Percentiles rank a stretch among this genome's conserved stretches.
Conservation (phyloP, 2,888 invertebrate genomes). For the Antitype chi region DNA sequence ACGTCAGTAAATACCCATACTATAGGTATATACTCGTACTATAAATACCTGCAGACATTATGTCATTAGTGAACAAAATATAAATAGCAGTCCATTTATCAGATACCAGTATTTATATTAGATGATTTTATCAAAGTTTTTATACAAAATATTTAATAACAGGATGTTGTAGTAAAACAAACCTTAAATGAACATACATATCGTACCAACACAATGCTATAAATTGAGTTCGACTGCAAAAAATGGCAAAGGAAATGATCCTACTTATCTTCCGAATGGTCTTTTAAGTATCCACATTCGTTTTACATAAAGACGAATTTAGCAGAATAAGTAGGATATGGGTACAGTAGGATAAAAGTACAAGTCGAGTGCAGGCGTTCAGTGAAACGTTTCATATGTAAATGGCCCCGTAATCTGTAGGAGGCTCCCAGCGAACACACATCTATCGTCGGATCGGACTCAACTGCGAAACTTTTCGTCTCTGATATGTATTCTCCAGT, state of each 20-base stretch:
- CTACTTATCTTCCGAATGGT: slow-evolving; percentile 70
- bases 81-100: slow-evolving; percentile 12
- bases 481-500: slow-evolving; percentile 75
- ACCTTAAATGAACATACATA: slow-evolving; percentile 19
- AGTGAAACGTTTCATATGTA: slow-evolving; percentile 89
- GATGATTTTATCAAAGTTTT: slow-evolving; percentile 24
- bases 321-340: slow-evolving; percentile 78
- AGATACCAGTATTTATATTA: slow-evolving; percentile 12
- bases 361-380: slow-evolving; percentile 83
- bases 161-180: slow-evolving; percentile 33
- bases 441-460: slow-evolving; percentile 84
- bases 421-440: slow-evolving; percentile 79
- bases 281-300: slow-evolving; percentile 75
- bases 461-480: slow-evolving; percentile 79
- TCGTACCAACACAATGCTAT: slow-evolving; percentile 43
- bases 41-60: slow-evolving; percentile 2
- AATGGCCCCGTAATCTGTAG: slow-evolving; percentile 87
- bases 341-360: slow-evolving; percentile 79
- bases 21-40: not conserved
- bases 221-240: slow-evolving; percentile 67
- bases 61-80: slow-evolving; percentile 11
- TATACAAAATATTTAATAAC: slow-evolving; percentile 15
- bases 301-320: slow-evolving; percentile 74
- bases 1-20: slow-evolving; percentile 5
- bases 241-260: slow-evolving; percentile 70